A percentile compares a stretch with the other conserved stretches of the same genome.
phyloP scores from a whole-genome alignment of 2,888 invertebrate species.

The Drosophila cyrtoloma region DNA sequence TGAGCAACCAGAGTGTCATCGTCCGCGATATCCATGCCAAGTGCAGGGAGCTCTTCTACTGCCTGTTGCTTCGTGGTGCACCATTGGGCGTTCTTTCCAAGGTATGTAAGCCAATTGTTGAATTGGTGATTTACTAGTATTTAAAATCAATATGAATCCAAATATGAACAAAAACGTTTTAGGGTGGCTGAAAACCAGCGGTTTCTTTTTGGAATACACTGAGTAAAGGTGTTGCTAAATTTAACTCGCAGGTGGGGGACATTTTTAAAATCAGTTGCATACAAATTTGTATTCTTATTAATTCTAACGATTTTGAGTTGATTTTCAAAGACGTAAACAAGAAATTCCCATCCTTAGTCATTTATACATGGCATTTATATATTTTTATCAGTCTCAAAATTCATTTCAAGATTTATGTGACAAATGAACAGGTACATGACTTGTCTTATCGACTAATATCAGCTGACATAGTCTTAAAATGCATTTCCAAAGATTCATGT shows the following conservation, averaged over 20 bases:
- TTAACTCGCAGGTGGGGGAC: no score
- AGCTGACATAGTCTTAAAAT: no score
- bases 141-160: background rate
- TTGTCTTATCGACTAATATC: no score
- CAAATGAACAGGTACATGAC: no score
- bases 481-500: no score
- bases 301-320: background rate
- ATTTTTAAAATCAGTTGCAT: background rate
- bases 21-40: conserved; percentile 94
- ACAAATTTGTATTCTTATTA: no score
- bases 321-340: background rate
- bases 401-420: no score
- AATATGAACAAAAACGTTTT: background rate
- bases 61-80: conserved; percentile 90
- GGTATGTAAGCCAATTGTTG: conserved; percentile 85
- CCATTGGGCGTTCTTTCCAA: conserved; percentile 91
- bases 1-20: conserved; percentile 88
- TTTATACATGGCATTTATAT: background rate
- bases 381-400: background rate
- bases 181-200: background rate
- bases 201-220: background rate
- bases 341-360: background rate
- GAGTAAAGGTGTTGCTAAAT: no score
- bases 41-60: conserved; percentile 91
- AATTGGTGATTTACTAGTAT: background rate